Base-by-base conservation (phyloP, 2,888 invertebrate genomes). In the Hedya salicella region DNA sequence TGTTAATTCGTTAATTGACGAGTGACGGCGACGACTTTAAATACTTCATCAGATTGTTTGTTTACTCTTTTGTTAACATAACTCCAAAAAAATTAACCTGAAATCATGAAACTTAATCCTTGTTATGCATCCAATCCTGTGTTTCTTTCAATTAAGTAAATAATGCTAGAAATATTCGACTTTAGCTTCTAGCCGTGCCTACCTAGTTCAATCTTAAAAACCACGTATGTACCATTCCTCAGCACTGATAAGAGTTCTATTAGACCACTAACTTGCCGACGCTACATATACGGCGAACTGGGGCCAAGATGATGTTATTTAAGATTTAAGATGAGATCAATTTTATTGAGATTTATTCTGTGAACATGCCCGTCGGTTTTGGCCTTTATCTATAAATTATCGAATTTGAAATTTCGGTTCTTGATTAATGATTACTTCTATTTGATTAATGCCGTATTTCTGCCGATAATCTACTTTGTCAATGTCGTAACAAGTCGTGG, bases 261-360 rank as follows among this genome's bases (percentile, higher is more conserved):
- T 56, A 39, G 54, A 54, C 63, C 74, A 60, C 36, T 72, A 53
- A 67, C 75, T 65, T 88, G 86, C 82, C 71, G 75, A 78, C 88
- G 67, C 68, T 89, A 86, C 85, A 48, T 61, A 76, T 61, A 76
- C 76, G 76, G 78, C 77, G 73, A 78, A 79, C 79, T 79, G 78
- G 77, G 72, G 78, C 77, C 75, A 80, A 85, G 82, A 87, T 87
- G 85, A 88, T 87, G 86, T 87, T 89, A 89, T 89, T 88, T 86
- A 89, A 86, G 87, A 89, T 89, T 88, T 86, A 89, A 86, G 87
- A 89, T 86, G 85, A 85, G 86, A 89, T 87, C 85, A 87, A 86
- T 89, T 89, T 89, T 88, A 89, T 89, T 89, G 78, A 89, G 88
- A 91, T 91, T 90, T 90, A 91, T 91, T 83, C 82, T 82, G 86